These are phyloP conservation scores for Chrysolina americana DNA, from an alignment of 2,888 invertebrate species.

Conservation along the genomic window DNA sequence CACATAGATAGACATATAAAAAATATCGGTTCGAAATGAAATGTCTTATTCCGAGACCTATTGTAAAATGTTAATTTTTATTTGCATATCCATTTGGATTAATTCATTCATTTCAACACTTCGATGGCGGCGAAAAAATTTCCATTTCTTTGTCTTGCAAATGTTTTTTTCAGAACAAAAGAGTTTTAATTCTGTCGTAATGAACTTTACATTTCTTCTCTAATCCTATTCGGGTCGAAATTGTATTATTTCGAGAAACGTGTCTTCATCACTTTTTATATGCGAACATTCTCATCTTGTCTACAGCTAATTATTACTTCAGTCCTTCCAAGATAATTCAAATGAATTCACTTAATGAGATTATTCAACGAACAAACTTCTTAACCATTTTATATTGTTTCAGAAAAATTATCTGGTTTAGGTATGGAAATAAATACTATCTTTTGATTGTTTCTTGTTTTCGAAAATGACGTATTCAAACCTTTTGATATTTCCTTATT, in stretches of 20 bases:
- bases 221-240: constrained; percentile 26
- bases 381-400: background rate
- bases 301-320: constrained; percentile 34
- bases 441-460: no score
- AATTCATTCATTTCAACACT: constrained; percentile 41
- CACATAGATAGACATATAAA: background rate
- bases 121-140: constrained; percentile 51
- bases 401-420: background rate
- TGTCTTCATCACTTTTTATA: constrained; percentile 28
- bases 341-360: no score
- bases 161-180: constrained; percentile 56
- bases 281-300: constrained; percentile 19
- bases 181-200: constrained; percentile 53
- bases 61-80: constrained; percentile 24
- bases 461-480: no score
- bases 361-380: background rate
- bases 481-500: no score
- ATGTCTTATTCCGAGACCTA: constrained; percentile 7
- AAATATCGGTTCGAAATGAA: constrained; percentile 11
- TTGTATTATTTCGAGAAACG: constrained; percentile 22
- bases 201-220: constrained; percentile 45
- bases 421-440: no score
- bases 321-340: background rate
- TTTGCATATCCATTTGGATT: constrained; percentile 28
- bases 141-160: constrained; percentile 60